Conservation (phyloP, 2,797 vertebrate species). For the Chiropotes sagulatus region DNA sequence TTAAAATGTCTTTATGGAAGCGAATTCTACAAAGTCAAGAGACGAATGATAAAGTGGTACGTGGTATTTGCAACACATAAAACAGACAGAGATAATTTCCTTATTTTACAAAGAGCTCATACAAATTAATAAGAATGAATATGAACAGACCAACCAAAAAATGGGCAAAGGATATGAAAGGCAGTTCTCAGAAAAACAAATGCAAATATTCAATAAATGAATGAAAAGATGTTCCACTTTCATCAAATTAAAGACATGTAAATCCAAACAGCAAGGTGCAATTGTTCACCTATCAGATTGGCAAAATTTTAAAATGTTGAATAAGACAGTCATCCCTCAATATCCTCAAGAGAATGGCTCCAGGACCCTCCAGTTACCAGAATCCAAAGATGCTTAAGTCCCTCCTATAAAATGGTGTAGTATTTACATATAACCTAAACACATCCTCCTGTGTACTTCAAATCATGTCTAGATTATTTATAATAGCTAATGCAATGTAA, state of each 20-base stretch:
- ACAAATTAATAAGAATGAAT: slow-evolving; percentile 47
- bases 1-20: slow-evolving; percentile 17
- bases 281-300: slow-evolving; percentile 16
- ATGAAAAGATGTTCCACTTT: slow-evolving; percentile 39
- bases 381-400: neutral
- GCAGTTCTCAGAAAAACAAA: neutral
- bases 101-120: slow-evolving; percentile 46
- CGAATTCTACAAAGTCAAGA: slow-evolving; percentile 1
- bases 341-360: neutral
- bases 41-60: neutral
- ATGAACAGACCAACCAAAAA: slow-evolving; percentile 48
- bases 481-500: neutral
- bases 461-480: neutral
- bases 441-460: neutral
- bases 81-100: slow-evolving; percentile 41
- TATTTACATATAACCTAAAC: neutral
- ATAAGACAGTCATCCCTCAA: neutral
- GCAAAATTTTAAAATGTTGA: neutral
- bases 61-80: neutral
- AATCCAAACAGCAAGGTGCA: neutral
- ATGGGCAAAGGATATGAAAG: slow-evolving; percentile 58
- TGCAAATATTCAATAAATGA: slow-evolving; percentile 27
- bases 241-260: slow-evolving; percentile 9
- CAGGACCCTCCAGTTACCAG: too few relatives aligned
- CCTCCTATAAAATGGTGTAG: neutral